These are phyloP conservation scores for Corapipo altera DNA, from an alignment of 2,113 vertebrate genomes.

Conservation along the genomic window DNA sequence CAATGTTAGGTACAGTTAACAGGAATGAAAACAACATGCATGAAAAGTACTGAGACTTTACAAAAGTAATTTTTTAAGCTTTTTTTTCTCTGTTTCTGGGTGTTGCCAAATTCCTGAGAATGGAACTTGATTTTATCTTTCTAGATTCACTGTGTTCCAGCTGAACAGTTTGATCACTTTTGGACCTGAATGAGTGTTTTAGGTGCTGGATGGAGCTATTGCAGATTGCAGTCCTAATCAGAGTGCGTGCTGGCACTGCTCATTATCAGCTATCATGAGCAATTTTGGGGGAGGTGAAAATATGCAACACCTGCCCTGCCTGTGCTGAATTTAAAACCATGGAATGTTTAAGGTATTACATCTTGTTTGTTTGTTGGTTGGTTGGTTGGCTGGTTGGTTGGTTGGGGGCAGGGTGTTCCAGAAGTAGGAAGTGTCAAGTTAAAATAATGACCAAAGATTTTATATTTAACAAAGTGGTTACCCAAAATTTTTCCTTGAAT, in stretches of 20 bases:
- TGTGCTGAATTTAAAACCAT: background rate
- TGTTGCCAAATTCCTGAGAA: background rate
- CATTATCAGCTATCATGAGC: fast-evolving
- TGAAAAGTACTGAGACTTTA: background rate
- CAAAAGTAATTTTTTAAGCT: background rate
- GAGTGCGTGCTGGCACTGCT: background rate
- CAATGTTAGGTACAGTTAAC: background rate
- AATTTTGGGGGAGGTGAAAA: background rate
- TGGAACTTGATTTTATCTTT: background rate
- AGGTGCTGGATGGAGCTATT: background rate
- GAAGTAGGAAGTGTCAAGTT: background rate
- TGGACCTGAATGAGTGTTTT: background rate
- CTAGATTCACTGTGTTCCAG: background rate
- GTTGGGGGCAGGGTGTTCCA: background rate
- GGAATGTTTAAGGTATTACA: background rate
- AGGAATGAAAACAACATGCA: background rate
- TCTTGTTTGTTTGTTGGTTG: too few species aligned
- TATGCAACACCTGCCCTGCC: background rate
- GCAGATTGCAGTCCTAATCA: background rate
- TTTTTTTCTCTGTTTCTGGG: fast-evolving
- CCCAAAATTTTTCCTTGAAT: background rate
- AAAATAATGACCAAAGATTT: background rate
- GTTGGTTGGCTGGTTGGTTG: background rate
- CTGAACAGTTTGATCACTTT: background rate
- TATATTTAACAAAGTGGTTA: background rate